Base-by-base conservation (phyloP, 1,140 invertebrate genomes). In the Vanessa tameamea region DNA sequence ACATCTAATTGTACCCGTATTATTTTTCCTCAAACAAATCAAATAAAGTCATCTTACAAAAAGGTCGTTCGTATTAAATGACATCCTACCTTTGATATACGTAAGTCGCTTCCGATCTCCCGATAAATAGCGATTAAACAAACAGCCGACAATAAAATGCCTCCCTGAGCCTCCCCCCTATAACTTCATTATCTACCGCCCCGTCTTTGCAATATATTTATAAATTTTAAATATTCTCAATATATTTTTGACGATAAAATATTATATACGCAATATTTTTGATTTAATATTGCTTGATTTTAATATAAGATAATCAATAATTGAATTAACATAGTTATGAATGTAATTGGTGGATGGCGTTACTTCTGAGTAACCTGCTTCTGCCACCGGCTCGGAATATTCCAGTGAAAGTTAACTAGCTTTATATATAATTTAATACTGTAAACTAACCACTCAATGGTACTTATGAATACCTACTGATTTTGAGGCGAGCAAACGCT, bases 91-190 rank as follows among this genome's bases (percentile, higher is more conserved):
- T 88, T 89, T 89, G 84, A 88, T 86, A 82, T 86, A 84, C 85
- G 88, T 88, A 47, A 43, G 37, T 43, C 37, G 37, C 37, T 69
- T 61, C 23, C 67, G 83, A 89, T 89, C 87, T 83, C 77, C 37
- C 86, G 86, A 88, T 88, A 88, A 87, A 88, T 87, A 84, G 85
- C 79, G 84, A 82, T 87, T 87, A 83, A 82, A 83, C 84, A 88
- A 87, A 89, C 85, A 85, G 23, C 55, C 20, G 55, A 87, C 86
- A 81, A 80, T 79, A 80, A 78, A 57, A 61, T 48, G 68, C 72
- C 68, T 73, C 50, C 65, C 63, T 61, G 66, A 47, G 37, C 68
- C 76, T 72, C 77, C 76, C 75, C 73, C 69, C 72, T 75, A 85
- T 90, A 90, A 89, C 88, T 89, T 89, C 86, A 87, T 89, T 89